Conservation (phyloP, 1,140 invertebrate species). For the Magallana ariakensis region DNA sequence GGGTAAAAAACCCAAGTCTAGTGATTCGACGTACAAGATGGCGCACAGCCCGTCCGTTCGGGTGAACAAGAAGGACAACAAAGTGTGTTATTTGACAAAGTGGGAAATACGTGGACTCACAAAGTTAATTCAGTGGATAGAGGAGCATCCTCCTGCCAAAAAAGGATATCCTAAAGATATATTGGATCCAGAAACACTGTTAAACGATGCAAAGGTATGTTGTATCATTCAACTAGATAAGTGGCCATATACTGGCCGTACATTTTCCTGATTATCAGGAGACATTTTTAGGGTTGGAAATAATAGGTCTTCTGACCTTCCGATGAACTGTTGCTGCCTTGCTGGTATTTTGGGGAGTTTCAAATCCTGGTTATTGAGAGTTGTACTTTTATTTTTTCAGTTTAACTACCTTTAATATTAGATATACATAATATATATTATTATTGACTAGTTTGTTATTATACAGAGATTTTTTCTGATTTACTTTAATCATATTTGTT, state of each 20-base stretch:
- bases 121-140: slow-evolving; percentile 93
- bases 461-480: neutral
- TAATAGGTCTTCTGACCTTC: too few relatives aligned
- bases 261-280: too few relatives aligned
- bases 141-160: slow-evolving; percentile 89
- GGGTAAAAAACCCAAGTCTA: slow-evolving; percentile 48
- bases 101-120: slow-evolving; percentile 89
- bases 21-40: slow-evolving; percentile 34
- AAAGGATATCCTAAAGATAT: slow-evolving; percentile 96
- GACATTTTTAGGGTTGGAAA: too few relatives aligned
- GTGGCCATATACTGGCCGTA: too few relatives aligned
- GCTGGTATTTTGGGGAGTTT: too few relatives aligned
- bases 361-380: too few relatives aligned
- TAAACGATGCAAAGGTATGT: slow-evolving; percentile 88
- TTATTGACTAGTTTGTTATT: neutral
- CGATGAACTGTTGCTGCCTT: too few relatives aligned
- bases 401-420: too few relatives aligned
- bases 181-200: slow-evolving; percentile 91
- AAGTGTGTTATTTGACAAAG: slow-evolving; percentile 78
- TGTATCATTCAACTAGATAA: too few relatives aligned
- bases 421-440: too few relatives aligned
- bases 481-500: neutral
- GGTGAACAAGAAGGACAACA: slow-evolving; percentile 48
- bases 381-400: too few relatives aligned
- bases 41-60: neutral